Base-by-base conservation (phyloP, 1,140 invertebrate genomes). In the Pseudobourletiella spinata region DNA sequence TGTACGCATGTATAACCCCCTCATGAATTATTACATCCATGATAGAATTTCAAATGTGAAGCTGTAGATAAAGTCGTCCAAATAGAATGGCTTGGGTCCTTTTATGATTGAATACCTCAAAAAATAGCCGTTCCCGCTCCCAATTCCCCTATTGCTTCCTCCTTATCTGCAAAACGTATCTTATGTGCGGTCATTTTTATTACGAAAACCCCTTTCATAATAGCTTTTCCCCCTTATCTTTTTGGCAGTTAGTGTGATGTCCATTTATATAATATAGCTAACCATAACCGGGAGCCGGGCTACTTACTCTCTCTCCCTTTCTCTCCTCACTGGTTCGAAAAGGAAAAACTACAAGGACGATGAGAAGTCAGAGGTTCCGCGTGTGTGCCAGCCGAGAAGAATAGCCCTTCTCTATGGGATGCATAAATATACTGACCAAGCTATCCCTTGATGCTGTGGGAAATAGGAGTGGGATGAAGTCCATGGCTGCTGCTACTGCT, bases 41-140 rank as follows among this genome's bases (percentile, higher is more conserved):
- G 66, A 68, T 68, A 68, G 66, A 68, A 68, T 68, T 65, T 68
- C 66, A 68, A 62, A 68, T 65, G 62, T 68, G 59, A 68, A 66
- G 57, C 63, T 57, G 63, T 63, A 63, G 65, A 66, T 66, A 66
- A 66, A 66, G 57, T 59, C 50, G 25, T 54, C 46, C 51, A 25
- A 62, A 56, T 51, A 57, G 59, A 68, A 64, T 64, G 61, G 55
- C 42, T 58, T 46, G 39, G 22, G 54, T 56, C 59, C 63, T 62
- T 68, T 68, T 68, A 68, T 68, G 66, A 68, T 68, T 64, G 63
- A 68, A 63, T 64, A 52, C 63, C 44, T 63, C 44, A 43, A 65
- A 65, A 65, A 65, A 65, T 68, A 63, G 63, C 55, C 43, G 4
- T 42, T 42, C 48, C 44, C 57, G 30, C 61, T 60, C 61, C 57